Evolutionary conservation across 2,797 vertebrate species (phyloP), one percentile per base, ranked within the genome.

Genomic region (Trachops cirrhosus): DNA sequence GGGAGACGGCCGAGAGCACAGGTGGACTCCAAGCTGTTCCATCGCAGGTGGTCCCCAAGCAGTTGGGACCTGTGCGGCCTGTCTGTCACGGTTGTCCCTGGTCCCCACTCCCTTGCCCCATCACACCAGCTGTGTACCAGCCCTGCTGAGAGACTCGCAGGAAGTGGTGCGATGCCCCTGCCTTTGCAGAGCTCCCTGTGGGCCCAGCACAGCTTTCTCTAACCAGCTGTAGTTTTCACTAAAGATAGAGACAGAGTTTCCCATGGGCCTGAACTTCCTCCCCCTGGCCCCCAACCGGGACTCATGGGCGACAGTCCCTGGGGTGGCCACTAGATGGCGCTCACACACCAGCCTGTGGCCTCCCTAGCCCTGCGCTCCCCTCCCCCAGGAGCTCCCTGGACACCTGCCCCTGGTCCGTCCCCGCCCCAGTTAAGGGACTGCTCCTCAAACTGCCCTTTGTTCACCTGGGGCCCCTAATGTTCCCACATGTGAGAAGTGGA

Each of bases 321-420:
- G 59, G n/a, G 16, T 3, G 0, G 18, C 95, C 97, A 74, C 82
- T 44, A 97, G 96, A 52, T 96, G 96, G 96, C 22, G 64, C 75
- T 2, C 21, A 4, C n/a, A 93, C 86, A 95, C 79, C 77, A 59
- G 62, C 29, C 44, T 90, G 89, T 67, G 77, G 48, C 34, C 22
- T 1, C 24, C 5, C 32, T 3, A 22, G 46, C 46, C 59, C 21
- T 10, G 11, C 7, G 4, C 44, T 41, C 54, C 37, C 70, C 54
- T 29, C 10, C 24, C 15, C 15, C 26, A 7, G 29, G 3, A 54
- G 18, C 54, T 26, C 21, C 41, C 19, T 3, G 39, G 15, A 34
- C 71, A 10, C 84, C 34, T 39, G 67, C 67, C 22, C 21, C 26
- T 6, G 41, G 12, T 6, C 3, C 0, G 41, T 18, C 9, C 62